A percentile compares a stretch with the other conserved stretches of the same genome.
phyloP scores from a whole-genome alignment of 2,797 vertebrate genomes.

The Phylloscopus collybita region DNA sequence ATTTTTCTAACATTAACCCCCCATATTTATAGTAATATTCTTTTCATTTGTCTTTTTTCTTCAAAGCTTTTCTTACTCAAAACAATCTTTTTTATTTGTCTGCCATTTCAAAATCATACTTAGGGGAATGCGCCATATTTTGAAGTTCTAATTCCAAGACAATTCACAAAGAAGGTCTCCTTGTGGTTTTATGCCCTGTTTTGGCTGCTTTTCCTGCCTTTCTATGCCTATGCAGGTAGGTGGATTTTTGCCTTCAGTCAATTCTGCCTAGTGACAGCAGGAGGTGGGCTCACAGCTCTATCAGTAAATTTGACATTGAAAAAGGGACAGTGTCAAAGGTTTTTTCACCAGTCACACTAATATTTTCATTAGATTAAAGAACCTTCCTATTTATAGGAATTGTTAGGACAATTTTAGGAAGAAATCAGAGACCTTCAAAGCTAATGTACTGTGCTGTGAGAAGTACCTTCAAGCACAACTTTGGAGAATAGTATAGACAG shows the following conservation, averaged over 20 bases:
- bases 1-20: neutral
- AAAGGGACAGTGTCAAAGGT: neutral
- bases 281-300: neutral
- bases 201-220: neutral
- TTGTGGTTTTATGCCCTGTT: neutral
- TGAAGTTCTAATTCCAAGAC: neutral
- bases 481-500: neutral
- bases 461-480: neutral
- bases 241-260: neutral
- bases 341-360: neutral
- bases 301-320: neutral
- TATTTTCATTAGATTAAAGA: neutral
- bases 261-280: neutral
- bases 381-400: neutral
- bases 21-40: rapidly evolving
- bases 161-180: neutral
- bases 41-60: neutral
- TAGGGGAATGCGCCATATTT: neutral
- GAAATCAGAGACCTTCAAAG: neutral
- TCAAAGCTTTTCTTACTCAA: neutral
- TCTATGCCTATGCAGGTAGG: neutral
- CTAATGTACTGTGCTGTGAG: neutral
- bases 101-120: neutral
- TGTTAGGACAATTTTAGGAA: neutral
- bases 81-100: neutral